phyloP scores from a whole-genome alignment of 2,113 vertebrate species.

The Festucalex cinctus region DNA sequence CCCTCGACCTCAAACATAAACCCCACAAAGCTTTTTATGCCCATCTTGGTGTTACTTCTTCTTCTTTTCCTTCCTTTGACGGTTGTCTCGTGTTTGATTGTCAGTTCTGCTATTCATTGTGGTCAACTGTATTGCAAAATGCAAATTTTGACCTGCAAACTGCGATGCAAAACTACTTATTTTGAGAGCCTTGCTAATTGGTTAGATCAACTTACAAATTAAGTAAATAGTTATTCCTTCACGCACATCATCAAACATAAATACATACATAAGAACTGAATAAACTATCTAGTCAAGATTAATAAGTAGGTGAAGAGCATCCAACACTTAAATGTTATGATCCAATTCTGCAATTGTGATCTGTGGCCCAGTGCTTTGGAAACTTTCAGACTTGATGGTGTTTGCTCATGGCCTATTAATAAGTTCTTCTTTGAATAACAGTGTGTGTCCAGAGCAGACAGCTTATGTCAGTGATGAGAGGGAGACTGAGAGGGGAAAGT shows the following conservation, averaged over 20 bases:
- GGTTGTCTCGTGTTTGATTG: no score
- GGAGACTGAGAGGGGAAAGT: slow-evolving; percentile 26
- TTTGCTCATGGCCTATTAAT: slow-evolving; percentile 75
- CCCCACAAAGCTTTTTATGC: no score
- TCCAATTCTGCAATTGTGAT: slow-evolving; percentile 72
- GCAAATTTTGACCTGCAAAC: no score
- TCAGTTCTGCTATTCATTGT: no score
- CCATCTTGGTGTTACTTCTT: no score
- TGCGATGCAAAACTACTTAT: background rate
- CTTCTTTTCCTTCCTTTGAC: no score
- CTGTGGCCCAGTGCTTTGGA: slow-evolving; percentile 58
- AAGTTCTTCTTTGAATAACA: slow-evolving; percentile 66
- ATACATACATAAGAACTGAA: background rate
- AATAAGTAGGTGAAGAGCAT: slow-evolving; percentile 67
- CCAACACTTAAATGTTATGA: slow-evolving; percentile 65
- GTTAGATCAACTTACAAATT: slow-evolving; percentile 44
- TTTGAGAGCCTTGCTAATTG: background rate
- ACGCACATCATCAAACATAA: slow-evolving; percentile 31
- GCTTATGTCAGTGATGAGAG: slow-evolving; percentile 64
- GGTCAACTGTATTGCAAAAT: no score
- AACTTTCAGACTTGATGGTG: slow-evolving; percentile 67
- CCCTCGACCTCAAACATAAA: no score
- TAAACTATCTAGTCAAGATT: slow-evolving; percentile 11
- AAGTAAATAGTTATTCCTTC: slow-evolving; percentile 45
- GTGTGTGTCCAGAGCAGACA: slow-evolving; percentile 66